A percentile compares a stretch with the other conserved stretches of the same genome.
phyloP scores from a whole-genome alignment of 2,797 vertebrate species.

The Crenichthys baileyi region DNA sequence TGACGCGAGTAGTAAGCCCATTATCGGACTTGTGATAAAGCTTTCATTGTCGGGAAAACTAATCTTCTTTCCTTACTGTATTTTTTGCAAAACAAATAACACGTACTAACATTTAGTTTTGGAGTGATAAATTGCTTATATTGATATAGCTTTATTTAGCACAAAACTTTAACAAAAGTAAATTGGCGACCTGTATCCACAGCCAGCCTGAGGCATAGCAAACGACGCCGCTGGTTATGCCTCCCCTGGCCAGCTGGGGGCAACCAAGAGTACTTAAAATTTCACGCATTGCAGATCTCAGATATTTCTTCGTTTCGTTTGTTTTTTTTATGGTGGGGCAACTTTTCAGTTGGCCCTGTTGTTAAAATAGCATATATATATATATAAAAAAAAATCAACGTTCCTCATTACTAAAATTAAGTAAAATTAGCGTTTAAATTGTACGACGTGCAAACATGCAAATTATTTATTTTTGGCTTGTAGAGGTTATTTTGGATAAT shows the following conservation, averaged over 20 bases:
- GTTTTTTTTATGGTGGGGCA: neutral
- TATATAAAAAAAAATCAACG: no score
- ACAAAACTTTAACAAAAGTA: neutral
- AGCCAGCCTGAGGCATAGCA: neutral
- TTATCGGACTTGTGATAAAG: neutral
- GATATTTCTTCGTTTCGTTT: neutral
- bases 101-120: neutral
- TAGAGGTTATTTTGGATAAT: neutral
- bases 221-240: neutral
- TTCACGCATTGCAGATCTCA: neutral
- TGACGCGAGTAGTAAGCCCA: neutral
- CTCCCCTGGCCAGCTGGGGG: neutral
- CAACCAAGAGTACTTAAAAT: neutral
- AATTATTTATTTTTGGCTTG: neutral
- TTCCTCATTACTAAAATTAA: no score
- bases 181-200: neutral
- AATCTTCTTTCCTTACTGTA: accelerated
- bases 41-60: constrained; percentile 35
- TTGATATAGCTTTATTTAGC: neutral
- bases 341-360: neutral
- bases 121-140: accelerated
- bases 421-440: neutral
- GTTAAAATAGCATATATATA: no score
- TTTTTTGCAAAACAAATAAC: accelerated
- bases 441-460: neutral